These are phyloP conservation scores for Brachypalpus laphriformis DNA, from an alignment of 2,888 invertebrate genomes.

Conservation along the genomic window DNA sequence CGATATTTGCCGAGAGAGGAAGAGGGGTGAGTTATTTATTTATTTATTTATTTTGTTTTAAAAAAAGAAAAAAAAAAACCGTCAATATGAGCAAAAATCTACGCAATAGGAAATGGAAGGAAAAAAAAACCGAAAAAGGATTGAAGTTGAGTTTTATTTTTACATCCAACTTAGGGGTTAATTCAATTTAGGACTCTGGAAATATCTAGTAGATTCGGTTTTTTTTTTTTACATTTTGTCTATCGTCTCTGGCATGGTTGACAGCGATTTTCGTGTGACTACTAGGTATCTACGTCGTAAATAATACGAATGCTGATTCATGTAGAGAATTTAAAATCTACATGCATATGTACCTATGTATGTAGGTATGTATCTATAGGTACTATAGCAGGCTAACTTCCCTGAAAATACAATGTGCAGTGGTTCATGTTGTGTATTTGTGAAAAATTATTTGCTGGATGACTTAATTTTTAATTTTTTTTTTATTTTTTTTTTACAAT, in stretches of 20 bases:
- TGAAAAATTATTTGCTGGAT: background rate
- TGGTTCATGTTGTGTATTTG: background rate
- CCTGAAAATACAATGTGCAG: background rate
- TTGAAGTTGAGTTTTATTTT: background rate
- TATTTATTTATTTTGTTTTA: background rate
- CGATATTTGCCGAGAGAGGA: background rate
- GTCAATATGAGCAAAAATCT: background rate
- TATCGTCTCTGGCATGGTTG: background rate
- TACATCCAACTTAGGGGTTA: background rate
- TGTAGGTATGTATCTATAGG: background rate
- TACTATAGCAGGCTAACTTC: background rate
- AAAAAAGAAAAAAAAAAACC: background rate
- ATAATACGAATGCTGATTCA: conserved; percentile 49
- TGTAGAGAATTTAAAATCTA: conserved; percentile 22
- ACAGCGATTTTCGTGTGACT: conserved; percentile 6
- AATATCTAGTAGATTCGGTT: background rate
- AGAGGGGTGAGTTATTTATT: conserved; percentile 14
- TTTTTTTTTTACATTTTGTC: background rate
- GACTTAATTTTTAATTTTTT: background rate
- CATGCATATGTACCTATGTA: background rate
- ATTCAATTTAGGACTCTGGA: background rate
- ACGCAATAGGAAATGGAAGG: background rate
- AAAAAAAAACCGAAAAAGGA: background rate
- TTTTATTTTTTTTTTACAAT: background rate
- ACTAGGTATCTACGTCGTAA: conserved; percentile 63